Evolutionary conservation across 1,140 invertebrate species (phyloP), one percentile per base, ranked within the genome.

Genomic region (Probaryconus sp.): DNA sequence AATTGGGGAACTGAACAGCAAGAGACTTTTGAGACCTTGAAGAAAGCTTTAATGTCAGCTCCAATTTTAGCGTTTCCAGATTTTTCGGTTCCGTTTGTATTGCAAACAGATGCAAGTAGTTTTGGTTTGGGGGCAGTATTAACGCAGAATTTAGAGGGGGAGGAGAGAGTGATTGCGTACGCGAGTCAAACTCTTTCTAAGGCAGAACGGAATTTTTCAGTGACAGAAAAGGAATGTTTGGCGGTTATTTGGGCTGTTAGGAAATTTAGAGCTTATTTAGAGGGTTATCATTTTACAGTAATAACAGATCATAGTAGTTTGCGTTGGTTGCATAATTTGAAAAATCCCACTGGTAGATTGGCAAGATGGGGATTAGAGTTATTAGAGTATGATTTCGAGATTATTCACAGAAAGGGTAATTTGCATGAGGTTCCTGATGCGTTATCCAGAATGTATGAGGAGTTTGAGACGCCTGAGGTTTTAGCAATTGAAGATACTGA

Each of bases 21-120:
- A n/a, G 7, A n/a, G 2, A 10, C 50, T 3, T 40, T 55, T 10
- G 21, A 55, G 6, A 18, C 2, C 9, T 11, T 38, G 6, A 38
- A 55, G 16, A 2, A 6, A 2, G 31, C 48, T 10, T 55, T 79
- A 26, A 20, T 42, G 5, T 43, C 35, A 1, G 28, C 63, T 4
- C 70, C 79, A 5, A 30, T 78, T 6, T 35, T 79, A 5, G n/a
- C 11, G 0, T 43, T 17, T 37, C 56, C 69, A 0, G 40, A 78
- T 43, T 79, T 74, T 16, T 1, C 7, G 1, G 9, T 26, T 10
- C 43, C 31, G 6, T 79, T 80, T 35, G 48, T 51, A 7, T 14
- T 81, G 4, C 61, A 79, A 7, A 64, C 58, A 1, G 78, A 80
- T 45, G 72, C 78, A 2, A 61, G 65, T 16, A 47, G 53, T 18